Conservation (phyloP, 2,113 vertebrate species). For the Cyanistes caeruleus region DNA sequence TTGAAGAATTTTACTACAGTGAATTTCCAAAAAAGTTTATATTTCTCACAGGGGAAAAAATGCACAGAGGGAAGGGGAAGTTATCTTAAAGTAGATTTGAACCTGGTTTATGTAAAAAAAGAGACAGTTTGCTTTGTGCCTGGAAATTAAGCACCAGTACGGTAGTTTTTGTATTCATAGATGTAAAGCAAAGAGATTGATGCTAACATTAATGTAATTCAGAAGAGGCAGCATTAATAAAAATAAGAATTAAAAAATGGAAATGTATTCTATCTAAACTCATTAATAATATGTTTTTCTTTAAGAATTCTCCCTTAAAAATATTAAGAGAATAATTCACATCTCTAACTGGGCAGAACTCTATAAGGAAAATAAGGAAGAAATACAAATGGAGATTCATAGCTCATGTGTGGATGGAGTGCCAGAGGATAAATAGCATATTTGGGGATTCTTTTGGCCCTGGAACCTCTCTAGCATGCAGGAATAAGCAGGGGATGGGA, state of each 20-base stretch:
- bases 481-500: neutral
- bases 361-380: neutral
- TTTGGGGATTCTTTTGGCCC: neutral
- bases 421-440: neutral
- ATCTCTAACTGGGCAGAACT: neutral
- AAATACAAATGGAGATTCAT: neutral
- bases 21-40: neutral
- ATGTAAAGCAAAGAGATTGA: neutral
- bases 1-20: neutral
- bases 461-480: neutral
- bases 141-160: neutral
- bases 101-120: neutral
- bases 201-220: neutral
- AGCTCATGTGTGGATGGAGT: neutral
- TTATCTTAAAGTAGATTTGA: neutral
- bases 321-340: neutral
- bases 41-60: neutral
- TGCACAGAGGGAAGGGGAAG: neutral
- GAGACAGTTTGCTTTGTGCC: neutral
- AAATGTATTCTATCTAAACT: conserved; percentile 5
- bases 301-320: conserved; percentile 3
- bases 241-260: neutral
- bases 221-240: neutral
- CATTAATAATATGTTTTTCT: neutral
- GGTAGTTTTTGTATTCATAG: neutral